phyloP scores from a whole-genome alignment of 2,113 vertebrate genomes.

The Megalops atlanticus region DNA sequence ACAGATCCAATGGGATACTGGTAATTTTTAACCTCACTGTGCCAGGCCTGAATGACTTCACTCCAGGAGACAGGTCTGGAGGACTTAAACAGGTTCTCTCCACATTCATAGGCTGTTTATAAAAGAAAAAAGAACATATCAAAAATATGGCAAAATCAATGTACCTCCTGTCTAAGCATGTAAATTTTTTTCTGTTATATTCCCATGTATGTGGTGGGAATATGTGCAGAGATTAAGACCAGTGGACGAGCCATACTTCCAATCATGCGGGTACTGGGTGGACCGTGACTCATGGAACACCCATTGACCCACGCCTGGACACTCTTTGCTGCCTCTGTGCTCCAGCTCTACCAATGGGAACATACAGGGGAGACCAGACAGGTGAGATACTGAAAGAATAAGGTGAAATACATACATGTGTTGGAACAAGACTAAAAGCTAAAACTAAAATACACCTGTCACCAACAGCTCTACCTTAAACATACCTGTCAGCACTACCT shows the following conservation, averaged over 20 bases:
- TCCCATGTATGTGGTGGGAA: background rate
- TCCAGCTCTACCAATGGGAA: slow-evolving; percentile 52
- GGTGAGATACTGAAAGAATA: too few relatives aligned
- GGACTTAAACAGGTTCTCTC: slow-evolving; percentile 64
- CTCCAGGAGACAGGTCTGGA: slow-evolving; percentile 10
- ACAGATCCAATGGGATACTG: slow-evolving; percentile 47
- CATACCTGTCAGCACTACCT: background rate
- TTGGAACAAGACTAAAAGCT: too few relatives aligned
- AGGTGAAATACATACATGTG: too few relatives aligned
- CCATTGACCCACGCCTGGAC: slow-evolving; percentile 60
- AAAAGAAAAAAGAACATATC: background rate
- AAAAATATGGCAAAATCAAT: background rate
- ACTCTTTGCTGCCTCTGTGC: slow-evolving; percentile 34
- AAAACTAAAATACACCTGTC: background rate
- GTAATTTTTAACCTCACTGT: slow-evolving; percentile 52
- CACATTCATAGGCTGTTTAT: slow-evolving; percentile 58
- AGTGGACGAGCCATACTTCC: slow-evolving; percentile 35
- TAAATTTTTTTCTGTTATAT: too few relatives aligned
- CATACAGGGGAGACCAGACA: background rate
- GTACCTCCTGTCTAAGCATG: too few relatives aligned
- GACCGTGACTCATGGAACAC: slow-evolving; percentile 58
- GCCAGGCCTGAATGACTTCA: slow-evolving; percentile 46
- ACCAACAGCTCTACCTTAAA: background rate
- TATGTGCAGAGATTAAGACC: background rate
- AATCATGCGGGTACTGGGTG: slow-evolving; percentile 45